Evolutionary conservation across 2,888 invertebrate species (phyloP).

Genomic region (Tortrix viridana): DNA sequence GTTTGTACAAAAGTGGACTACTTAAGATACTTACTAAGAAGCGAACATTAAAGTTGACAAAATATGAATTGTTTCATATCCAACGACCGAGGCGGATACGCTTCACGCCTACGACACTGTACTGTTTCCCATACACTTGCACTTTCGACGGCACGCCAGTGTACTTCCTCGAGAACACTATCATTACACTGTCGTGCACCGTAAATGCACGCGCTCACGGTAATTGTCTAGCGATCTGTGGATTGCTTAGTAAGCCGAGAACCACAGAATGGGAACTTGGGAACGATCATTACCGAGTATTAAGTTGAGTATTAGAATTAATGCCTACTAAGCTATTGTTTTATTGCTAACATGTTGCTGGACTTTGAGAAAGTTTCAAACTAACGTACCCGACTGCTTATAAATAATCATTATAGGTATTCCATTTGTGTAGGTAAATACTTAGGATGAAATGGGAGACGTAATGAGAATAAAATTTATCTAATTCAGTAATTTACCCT

Average conservation of each 20-base stretch:
- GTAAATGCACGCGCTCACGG: conserved; percentile 20
- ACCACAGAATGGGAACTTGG: conserved; percentile 18
- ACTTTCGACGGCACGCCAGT: conserved; percentile 26
- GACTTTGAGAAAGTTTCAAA: background rate
- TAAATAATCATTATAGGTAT: too few species aligned
- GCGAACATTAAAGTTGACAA: conserved; percentile 3
- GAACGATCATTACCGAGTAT: conserved; percentile 25
- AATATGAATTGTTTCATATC: conserved; percentile 23
- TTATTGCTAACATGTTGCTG: conserved; percentile 6
- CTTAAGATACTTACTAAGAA: background rate
- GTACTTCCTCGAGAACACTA: conserved; percentile 30
- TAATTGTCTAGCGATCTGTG: conserved; percentile 16
- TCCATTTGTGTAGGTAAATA: too few species aligned
- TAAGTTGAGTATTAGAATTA: conserved; percentile 29
- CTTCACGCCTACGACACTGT: conserved; percentile 13
- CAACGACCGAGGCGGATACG: conserved; percentile 34
- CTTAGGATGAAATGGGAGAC: too few species aligned
- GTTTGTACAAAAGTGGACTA: background rate
- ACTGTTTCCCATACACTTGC: conserved; percentile 35
- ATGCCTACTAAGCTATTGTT: background rate
- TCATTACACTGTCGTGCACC: conserved; percentile 30
- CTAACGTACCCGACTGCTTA: too few species aligned
- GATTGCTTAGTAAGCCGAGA: conserved; percentile 23
- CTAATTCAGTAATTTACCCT: too few species aligned
- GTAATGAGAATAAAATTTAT: too few species aligned